Evolutionary conservation across 2,113 vertebrate genomes (phyloP), one percentile per base, ranked within the genome.

Genomic region (Ochotona curzoniae): DNA sequence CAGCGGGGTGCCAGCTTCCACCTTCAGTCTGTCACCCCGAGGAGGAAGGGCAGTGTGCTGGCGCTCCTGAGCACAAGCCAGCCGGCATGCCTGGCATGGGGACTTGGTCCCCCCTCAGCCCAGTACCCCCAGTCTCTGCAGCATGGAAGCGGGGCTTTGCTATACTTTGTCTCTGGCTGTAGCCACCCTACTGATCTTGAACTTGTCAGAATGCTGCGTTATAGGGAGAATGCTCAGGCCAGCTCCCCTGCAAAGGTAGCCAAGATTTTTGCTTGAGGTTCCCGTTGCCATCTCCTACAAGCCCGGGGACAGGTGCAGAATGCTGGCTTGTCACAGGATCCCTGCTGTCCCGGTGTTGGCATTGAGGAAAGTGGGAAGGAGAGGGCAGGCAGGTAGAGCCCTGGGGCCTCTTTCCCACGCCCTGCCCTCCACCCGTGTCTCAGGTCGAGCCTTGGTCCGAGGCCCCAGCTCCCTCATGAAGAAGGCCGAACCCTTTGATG

Each of bases 401-500:
- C 26, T 7, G 1, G 75, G 85, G 47, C 87, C 51, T 66, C 71
- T 61, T 1, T 92, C 84, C 54, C 14, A 17, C 17, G 54, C 14
- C 13, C 14, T 13, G 14, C 54, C 54, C 14, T 4, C 54, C 54
- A 14, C 54, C 18, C 7, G 20, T 51, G 95, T 93, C 96, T 75
- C 98, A 99, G 99, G 98, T 66, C 98, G 98, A 93, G 97, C 82
- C 70, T 97, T 66, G 97, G 97, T 93, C 94, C 97, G 69, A 98
- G 98, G 95, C 95, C 96, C 98, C 76, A 98, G 98, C 83, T 98
- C 99, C n/a, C 97, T 98, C 28, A 97, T 98, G 91, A 99, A 98
- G 97, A 98, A 97, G 90, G 97, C 89, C 0, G 97, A 97, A 90
- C 86, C 28, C 84, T 93, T 97, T 0, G 96, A 97, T 87, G 98